These are phyloP conservation scores for Netelia melanura DNA, from an alignment of 2,888 invertebrate genomes.

Conservation along the genomic window DNA sequence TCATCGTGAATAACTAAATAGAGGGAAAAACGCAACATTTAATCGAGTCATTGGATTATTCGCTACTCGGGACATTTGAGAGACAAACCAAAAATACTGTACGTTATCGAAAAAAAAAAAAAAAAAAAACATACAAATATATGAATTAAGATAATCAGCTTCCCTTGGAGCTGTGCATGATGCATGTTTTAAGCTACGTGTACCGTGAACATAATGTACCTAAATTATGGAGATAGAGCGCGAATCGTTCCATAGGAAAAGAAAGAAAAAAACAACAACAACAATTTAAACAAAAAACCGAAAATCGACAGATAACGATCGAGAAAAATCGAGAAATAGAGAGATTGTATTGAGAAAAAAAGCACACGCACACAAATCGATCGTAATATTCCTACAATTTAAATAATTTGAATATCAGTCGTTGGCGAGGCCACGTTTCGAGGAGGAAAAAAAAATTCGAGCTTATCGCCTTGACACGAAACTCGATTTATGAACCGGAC, in stretches of 20 bases:
- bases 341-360: slow-evolving; percentile 42
- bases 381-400: slow-evolving; percentile 47
- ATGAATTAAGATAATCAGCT: slow-evolving; percentile 58
- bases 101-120: slow-evolving; percentile 49
- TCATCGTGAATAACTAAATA: slow-evolving; percentile 6
- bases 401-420: slow-evolving; percentile 53
- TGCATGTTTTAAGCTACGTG: slow-evolving; percentile 77
- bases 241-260: slow-evolving; percentile 55
- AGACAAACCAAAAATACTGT: slow-evolving; percentile 53
- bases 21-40: slow-evolving; percentile 29
- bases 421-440: slow-evolving; percentile 24
- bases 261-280: slow-evolving; percentile 29
- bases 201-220: slow-evolving; percentile 73
- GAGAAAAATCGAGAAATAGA: slow-evolving; percentile 42
- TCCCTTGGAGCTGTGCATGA: slow-evolving; percentile 72
- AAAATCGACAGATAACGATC: not conserved
- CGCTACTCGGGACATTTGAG: slow-evolving; percentile 66
- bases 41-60: slow-evolving; percentile 41
- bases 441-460: slow-evolving; percentile 28
- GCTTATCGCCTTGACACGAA: slow-evolving; percentile 23
- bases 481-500: slow-evolving; percentile 10
- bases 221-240: slow-evolving; percentile 56
- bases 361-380: not conserved
- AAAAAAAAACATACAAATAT: slow-evolving; percentile 27
- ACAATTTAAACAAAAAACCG: not conserved